Evolutionary conservation across 1,140 invertebrate species (phyloP).

Genomic region (Solenopsis fugax): DNA sequence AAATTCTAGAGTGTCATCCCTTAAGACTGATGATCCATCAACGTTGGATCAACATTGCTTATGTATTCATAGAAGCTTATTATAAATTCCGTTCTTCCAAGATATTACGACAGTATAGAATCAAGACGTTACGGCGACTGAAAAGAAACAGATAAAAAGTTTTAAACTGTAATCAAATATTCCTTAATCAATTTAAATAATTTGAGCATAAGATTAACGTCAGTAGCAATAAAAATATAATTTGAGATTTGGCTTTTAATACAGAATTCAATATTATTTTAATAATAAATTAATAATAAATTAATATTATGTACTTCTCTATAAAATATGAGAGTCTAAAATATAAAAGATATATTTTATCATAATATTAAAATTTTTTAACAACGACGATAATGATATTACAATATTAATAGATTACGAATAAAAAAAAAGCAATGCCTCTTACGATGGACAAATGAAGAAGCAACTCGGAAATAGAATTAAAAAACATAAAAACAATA

Average conservation of each 20-base stretch:
- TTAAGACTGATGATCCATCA: not conserved
- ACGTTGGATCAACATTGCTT: not conserved
- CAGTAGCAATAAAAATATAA: not conserved
- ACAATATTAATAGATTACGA: not conserved
- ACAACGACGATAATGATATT: not conserved
- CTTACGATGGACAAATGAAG: no score
- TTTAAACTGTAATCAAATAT: constrained; percentile 2
- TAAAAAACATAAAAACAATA: no score
- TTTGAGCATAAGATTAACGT: not conserved
- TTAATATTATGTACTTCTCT: not conserved
- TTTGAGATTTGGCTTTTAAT: not conserved
- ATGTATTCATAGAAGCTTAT: constrained; percentile 1
- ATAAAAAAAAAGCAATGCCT: not conserved
- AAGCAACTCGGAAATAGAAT: no score
- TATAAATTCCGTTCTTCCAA: not conserved
- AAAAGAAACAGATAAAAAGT: not conserved
- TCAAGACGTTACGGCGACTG: not conserved
- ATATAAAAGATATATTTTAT: not conserved
- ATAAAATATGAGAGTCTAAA: not conserved
- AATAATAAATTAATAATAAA: not conserved
- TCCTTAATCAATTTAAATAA: no score
- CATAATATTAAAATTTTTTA: not conserved
- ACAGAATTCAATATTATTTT: not conserved
- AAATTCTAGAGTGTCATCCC: no score
- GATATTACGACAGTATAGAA: not conserved